Conservation (phyloP, 2,113 vertebrate species). For the Spermophilus dauricus region DNA sequence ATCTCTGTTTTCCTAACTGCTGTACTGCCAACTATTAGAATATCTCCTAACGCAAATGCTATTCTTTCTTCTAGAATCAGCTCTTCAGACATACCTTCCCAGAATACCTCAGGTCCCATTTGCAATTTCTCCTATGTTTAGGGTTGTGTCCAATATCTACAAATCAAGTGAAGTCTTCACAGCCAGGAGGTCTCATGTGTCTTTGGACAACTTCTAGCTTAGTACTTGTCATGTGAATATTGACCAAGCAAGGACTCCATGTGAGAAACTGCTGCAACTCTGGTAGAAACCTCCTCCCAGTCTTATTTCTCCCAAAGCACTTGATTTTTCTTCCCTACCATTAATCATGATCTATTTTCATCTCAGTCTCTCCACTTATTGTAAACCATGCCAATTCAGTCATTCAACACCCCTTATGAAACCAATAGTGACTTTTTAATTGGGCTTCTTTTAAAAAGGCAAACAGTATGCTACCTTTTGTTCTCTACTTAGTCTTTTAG, state of each 20-base stretch:
- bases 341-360: constrained; percentile 35
- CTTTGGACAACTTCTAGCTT: neutral
- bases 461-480: neutral
- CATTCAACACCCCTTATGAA: neutral
- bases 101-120: neutral
- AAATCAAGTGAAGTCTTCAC: neutral
- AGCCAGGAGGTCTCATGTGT: neutral
- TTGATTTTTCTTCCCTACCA: neutral
- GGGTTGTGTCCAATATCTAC: neutral
- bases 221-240: neutral
- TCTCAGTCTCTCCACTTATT: constrained; percentile 5
- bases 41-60: neutral
- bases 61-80: neutral
- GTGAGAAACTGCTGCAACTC: neutral
- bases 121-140: neutral
- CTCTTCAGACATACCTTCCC: neutral
- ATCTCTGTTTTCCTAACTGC: neutral
- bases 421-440: constrained; percentile 2
- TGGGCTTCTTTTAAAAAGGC: neutral
- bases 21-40: neutral
- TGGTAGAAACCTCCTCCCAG: neutral
- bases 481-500: constrained; percentile 6
- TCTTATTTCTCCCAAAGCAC: neutral
- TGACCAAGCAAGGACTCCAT: neutral
- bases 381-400: neutral